Base-by-base conservation (phyloP, 2,888 invertebrate species). In the Andrena flavipes region DNA sequence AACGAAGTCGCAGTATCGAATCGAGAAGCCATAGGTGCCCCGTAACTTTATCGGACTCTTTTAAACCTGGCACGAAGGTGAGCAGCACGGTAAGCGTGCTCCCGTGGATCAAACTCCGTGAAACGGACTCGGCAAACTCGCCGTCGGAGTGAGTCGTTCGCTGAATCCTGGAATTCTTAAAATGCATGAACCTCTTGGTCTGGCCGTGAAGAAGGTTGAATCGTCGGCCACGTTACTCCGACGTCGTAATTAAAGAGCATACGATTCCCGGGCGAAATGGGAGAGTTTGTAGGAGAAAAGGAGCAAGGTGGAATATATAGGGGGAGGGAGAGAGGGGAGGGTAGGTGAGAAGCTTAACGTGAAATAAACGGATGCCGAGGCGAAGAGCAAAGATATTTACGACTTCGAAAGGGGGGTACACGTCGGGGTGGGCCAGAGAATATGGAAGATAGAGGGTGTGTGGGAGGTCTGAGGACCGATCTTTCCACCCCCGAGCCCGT, bases 341-440 rank as follows among this genome's bases (percentile, higher is more conserved):
- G 56, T 60, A 62, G 54, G 63, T 35, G 67, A 23, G 76, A 70
- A 62, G 68, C 76, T 76, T 59, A 54, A 63, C 69, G 59, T 77
- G 65, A 75, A 81, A 80, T 80, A 77, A 79, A 75, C 71, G 80
- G 65, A 76, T 59, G 65, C 56, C 71, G 29, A 63, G 80, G 29
- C 30, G 51, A 79, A 85, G 56, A 83, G 68, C 73, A 60, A 82
- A 87, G 81, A 86, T 86, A 88, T 88, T 87, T 88, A 84, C 80
- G 85, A 78, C 77, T 80, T 72, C 56, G 78, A 73, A 82, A 71
- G 82, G 75, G 65, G 81, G 60, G 76, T 59, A 76, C 30, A 56
- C 10, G 49, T 23, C 30, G 67, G 62, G 48, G 13, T 30, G 49
- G 62, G 33, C 16, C 29, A 10, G 65, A 65, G 73, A 74, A 72